Evolutionary conservation across 2,113 vertebrate genomes (phyloP).

Genomic region (Pygoscelis adeliae): DNA sequence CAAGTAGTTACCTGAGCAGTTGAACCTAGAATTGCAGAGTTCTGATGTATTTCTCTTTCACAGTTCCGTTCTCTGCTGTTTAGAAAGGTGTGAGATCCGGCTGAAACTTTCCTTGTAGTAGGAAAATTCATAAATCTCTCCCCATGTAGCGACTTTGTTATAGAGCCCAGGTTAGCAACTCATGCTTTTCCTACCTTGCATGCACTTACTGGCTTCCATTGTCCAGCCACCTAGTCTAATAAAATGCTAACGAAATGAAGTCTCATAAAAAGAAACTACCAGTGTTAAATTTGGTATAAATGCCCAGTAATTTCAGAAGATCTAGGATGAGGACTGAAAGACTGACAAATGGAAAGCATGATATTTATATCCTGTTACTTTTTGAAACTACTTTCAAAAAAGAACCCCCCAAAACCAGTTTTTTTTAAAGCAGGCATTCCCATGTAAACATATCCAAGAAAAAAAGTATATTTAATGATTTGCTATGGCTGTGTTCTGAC

Average conservation of each 20-base stretch:
- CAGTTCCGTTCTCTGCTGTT: background rate
- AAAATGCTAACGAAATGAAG: background rate
- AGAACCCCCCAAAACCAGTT: fast-evolving
- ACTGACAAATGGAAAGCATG: background rate
- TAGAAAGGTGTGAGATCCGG: background rate
- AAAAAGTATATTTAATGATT: background rate
- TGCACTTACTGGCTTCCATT: background rate
- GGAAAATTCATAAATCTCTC: background rate
- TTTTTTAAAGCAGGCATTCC: background rate
- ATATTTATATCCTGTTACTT: background rate
- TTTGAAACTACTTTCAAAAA: background rate
- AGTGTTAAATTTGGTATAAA: background rate
- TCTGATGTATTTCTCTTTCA: background rate
- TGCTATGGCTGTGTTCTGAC: background rate
- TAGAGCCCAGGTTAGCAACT: background rate
- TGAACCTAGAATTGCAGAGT: background rate
- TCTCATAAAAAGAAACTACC: background rate
- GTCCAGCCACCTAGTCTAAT: background rate
- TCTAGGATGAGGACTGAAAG: background rate
- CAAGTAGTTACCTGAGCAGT: background rate
- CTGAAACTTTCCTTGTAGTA: background rate
- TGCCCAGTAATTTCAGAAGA: background rate
- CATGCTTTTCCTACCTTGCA: background rate
- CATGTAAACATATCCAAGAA: background rate
- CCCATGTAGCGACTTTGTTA: background rate